These are phyloP conservation scores for Pogonophryne albipinna DNA, from an alignment of 2,797 vertebrate species.

Conservation along the genomic window DNA sequence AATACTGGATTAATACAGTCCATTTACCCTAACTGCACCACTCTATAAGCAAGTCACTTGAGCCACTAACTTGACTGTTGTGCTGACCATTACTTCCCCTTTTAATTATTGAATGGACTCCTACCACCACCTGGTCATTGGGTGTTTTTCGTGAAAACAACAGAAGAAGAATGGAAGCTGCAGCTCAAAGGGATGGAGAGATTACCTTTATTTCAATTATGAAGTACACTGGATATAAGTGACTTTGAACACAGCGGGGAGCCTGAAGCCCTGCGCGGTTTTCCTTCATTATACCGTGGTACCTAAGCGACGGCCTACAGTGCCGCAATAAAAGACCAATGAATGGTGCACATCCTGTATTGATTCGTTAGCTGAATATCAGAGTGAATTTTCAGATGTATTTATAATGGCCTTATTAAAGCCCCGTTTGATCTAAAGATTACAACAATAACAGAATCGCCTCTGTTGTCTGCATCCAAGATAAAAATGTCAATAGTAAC, in stretches of 20 bases:
- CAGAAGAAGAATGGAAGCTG: constrained; percentile 62
- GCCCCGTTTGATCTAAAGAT: constrained; percentile 86
- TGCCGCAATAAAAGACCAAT: constrained; percentile 82
- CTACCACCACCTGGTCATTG: constrained; percentile 38
- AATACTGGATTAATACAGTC: too few relatives aligned
- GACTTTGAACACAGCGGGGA: constrained; percentile 87
- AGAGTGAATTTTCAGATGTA: constrained; percentile 87
- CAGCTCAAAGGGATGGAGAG: constrained; percentile 78
- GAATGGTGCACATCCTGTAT: constrained; percentile 86
- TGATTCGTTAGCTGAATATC: constrained; percentile 89
- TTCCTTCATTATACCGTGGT: constrained; percentile 81
- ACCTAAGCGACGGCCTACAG: constrained; percentile 75
- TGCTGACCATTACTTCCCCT: constrained; percentile 27
- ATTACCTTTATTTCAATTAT: constrained; percentile 86
- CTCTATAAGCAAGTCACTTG: neutral
- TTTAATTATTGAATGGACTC: constrained; percentile 36
- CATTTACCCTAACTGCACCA: too few relatives aligned
- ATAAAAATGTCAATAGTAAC: constrained; percentile 74
- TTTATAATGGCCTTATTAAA: constrained; percentile 90
- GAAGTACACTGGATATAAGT: constrained; percentile 79
- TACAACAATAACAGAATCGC: constrained; percentile 81
- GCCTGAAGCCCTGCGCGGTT: constrained; percentile 67
- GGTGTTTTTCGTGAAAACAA: constrained; percentile 54
- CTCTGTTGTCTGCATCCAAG: constrained; percentile 74
- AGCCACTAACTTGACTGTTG: constrained; percentile 25